Base-by-base conservation (phyloP, 2,797 vertebrate species). In the Oreonectes daqikongensis region DNA sequence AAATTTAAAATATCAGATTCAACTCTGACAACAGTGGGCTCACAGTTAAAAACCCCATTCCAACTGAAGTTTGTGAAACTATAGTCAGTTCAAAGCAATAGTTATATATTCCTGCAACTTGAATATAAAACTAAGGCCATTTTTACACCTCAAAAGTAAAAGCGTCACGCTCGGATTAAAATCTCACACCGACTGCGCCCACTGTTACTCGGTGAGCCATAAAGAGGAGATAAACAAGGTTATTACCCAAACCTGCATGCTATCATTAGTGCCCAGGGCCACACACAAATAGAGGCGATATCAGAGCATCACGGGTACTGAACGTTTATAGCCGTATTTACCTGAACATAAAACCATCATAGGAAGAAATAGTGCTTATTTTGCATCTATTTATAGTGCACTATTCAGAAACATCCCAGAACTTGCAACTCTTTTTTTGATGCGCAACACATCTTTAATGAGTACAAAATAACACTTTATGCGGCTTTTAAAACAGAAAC, bases 131-230 rank as follows among this genome's bases (percentile, higher is more conserved):
- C 85, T 81, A 72, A 81, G 44, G 46, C 14, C 17, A 26, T 50
- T 82, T 86, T 87, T 85, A 79, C 79, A 86, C 81, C 82, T 86
- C 84, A 89, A 88, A 89, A 77, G 79, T 66, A 70, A 69, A 50
- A 57, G 72, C 60, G 70, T 71, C 65, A 72, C 48, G 17, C 64
- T 73, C 55, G 64, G 59, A 64, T 60, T 79, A 60, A 73, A 75
- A 85, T 84, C 71, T 74, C 67, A 69, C 10, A 48, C 72, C 20
- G 65, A 63, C 24, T 24, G 17, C 26, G 14, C 74, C 72, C 69
- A 75, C 35, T 55, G 77, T 70, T 69, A 69, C 55, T 77, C 67
- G 24, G 40, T 70, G 75, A 77, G 75, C 75, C 75, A 70, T 77
- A 77, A 77, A 77, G 77, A 46, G 20, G 20, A 69, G 76, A 72